These are phyloP conservation scores for Chirona hameri DNA, from an alignment of 2,888 invertebrate genomes.

Conservation along the genomic window DNA sequence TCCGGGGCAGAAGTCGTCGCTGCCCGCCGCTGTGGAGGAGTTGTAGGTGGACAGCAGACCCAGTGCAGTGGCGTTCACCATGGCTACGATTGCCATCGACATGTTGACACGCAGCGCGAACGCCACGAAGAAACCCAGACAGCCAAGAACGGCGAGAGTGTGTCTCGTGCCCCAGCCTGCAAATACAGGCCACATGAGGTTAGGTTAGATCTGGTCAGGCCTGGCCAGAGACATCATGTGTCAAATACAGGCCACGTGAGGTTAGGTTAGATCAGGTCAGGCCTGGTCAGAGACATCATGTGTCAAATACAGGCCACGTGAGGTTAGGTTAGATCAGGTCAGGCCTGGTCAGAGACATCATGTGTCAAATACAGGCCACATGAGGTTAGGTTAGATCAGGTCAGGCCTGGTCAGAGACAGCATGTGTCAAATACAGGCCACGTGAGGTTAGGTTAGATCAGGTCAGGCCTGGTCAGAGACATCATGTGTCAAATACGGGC, in stretches of 20 bases:
- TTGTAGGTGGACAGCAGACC: not conserved
- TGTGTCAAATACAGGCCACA: not conserved
- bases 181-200: not conserved
- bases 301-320: not conserved
- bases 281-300: not conserved
- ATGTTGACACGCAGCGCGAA: conserved; percentile 38
- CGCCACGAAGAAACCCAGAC: conserved; percentile 34
- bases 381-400: not conserved
- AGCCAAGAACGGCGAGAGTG: conserved; percentile 37
- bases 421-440: not conserved
- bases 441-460: not conserved
- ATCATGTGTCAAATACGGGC: not conserved
- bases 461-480: not conserved
- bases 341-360: not conserved
- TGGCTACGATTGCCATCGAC: conserved; percentile 39
- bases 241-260: not conserved
- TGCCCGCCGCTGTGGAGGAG: not conserved
- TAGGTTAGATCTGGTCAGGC: not conserved
- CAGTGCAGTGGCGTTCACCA: conserved; percentile 33
- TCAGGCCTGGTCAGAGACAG: not conserved
- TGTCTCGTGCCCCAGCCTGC: conserved; percentile 35
- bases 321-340: not conserved
- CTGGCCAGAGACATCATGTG: not conserved
- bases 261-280: not conserved
- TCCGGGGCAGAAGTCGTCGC: not conserved